Base-by-base conservation (phyloP, 1,140 invertebrate species). In the Phymorhynchus buccinoides region DNA sequence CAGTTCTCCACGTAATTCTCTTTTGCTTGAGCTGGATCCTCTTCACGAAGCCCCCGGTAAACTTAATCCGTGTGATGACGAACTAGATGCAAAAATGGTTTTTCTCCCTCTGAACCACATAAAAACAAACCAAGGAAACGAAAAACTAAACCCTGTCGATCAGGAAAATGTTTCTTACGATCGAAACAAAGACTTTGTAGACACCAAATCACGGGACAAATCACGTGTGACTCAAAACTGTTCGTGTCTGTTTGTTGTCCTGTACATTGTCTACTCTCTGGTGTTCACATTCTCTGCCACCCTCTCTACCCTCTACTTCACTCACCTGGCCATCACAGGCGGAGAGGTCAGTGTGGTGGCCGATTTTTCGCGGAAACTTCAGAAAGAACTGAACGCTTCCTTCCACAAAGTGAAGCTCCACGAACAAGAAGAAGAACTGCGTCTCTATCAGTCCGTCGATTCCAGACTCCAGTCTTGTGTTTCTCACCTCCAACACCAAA, bases 211-310 rank as follows among this genome's bases (percentile, higher is more conserved):
- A 35, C 62, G 12, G 56, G 4, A 71, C 14, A 83, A 41, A 44
- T 44, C 81, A n/a, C 75, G 83, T 0, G 81, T 86, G 6, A 88
- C 88, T 3, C 86, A 85, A 32, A 80, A 75, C 37, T 83, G 90
- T 30, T 86, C 88, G 80, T 82, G 84, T 83, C 48, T 86, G 3
- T 87, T 92, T 1, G 79, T 89, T 35, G 30, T 87, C 0, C 84
- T 92, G 18, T 92, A 92, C 80, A 84, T 91, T 12, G 44, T 88
- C 0, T 92, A 92, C 84, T 90, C 87, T 16, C 22, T 91, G 2
- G 73, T 91, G 22, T 91, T 92, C 84, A 88, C 90, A 18, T 92
- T 91, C 41, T 89, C 89, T 32, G 80, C 88, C 71, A 84, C 89
- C 30, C 87, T 91, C 41, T 88, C 84, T 7, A 78, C 90, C 30